Evolutionary conservation across 2,113 vertebrate species (phyloP).

Genomic region (Rhadina sibilatrix): DNA sequence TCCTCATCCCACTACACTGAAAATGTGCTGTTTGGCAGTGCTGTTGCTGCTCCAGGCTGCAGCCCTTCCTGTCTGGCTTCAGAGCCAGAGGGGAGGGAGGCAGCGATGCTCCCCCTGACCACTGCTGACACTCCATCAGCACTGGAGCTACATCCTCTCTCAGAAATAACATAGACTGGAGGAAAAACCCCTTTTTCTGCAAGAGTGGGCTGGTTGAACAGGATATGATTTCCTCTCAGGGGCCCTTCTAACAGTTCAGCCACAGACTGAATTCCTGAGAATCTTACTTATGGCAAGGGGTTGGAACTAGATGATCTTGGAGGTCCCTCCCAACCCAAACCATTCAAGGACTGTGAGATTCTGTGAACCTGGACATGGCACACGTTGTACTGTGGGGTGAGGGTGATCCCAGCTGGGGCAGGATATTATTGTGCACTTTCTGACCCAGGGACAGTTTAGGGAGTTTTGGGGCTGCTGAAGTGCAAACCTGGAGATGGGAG

Average conservation of each 20-base stretch:
- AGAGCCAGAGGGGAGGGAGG: background rate
- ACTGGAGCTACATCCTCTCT: background rate
- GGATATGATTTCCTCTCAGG: background rate
- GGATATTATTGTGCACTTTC: background rate
- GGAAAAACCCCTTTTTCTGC: background rate
- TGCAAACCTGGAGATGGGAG: background rate
- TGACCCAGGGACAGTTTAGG: accelerated
- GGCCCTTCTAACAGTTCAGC: background rate
- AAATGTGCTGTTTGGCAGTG: background rate
- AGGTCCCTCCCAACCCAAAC: background rate
- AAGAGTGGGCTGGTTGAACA: background rate
- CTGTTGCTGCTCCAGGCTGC: background rate
- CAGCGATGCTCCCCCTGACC: background rate
- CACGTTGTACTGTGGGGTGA: background rate
- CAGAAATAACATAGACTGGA: background rate
- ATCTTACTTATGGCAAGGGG: background rate
- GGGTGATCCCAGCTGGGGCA: background rate
- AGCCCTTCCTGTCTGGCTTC: background rate
- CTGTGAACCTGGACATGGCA: accelerated
- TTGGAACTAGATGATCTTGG: background rate
- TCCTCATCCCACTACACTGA: background rate
- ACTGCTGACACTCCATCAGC: background rate
- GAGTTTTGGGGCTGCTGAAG: background rate
- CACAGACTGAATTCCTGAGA: background rate
- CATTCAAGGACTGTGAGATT: background rate